A percentile compares a stretch with the other conserved stretches of the same genome.
These are phyloP conservation scores for Sylvilagus bachmani DNA, from an alignment of 2,113 vertebrate species.

Conservation along the genomic window DNA sequence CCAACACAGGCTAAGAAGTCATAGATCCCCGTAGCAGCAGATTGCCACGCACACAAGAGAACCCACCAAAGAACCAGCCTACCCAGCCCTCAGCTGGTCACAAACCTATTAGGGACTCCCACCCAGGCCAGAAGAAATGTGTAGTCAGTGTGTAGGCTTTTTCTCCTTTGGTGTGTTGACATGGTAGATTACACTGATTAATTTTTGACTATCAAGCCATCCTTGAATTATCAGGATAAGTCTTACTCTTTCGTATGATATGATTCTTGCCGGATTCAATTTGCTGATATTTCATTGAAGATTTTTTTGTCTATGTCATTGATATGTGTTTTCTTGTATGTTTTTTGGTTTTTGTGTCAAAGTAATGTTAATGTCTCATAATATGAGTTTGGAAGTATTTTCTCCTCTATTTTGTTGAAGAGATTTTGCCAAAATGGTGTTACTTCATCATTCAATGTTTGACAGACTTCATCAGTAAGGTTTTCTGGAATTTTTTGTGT, in stretches of 20 bases:
- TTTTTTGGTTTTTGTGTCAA: neutral
- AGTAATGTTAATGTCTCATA: neutral
- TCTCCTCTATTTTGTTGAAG: neutral
- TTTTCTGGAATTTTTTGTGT: neutral
- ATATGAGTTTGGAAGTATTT: neutral
- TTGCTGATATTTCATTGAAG: constrained; percentile 11
- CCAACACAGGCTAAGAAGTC: neutral
- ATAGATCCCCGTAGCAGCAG: neutral
- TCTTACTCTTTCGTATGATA: neutral
- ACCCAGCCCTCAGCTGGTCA: neutral
- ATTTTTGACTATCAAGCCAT: neutral
- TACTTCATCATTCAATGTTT: neutral
- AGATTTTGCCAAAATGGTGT: neutral
- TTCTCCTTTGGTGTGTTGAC: neutral
- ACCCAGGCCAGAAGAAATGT: neutral
- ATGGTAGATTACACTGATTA: neutral
- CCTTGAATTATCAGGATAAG: constrained; percentile 10
- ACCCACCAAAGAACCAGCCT: neutral
- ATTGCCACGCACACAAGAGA: neutral
- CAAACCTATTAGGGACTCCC: neutral
- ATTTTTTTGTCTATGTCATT: neutral
- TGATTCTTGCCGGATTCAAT: neutral
- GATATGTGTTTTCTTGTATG: neutral
- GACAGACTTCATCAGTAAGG: neutral
- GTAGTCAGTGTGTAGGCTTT: neutral